phyloP scores from a whole-genome alignment of 2,888 invertebrate genomes.

The Prosopocoilus inquinatus region DNA sequence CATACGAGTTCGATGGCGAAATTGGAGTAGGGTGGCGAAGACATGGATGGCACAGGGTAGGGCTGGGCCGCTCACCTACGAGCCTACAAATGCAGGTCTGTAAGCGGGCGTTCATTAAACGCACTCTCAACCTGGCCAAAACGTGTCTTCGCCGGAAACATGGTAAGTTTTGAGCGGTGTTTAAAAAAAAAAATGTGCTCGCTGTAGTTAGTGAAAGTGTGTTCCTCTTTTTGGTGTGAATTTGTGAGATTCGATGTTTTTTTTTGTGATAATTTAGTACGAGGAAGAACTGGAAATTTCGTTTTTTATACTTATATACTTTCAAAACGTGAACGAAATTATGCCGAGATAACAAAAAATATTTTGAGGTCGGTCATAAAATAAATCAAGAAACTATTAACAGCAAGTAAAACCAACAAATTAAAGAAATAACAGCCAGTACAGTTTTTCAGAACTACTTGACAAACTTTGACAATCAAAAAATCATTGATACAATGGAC shows the following conservation, averaged over 20 bases:
- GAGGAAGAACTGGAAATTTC: neutral
- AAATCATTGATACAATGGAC: no score
- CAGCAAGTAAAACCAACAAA: no score
- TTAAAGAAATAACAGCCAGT: no score
- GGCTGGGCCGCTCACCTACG: conserved; percentile 19
- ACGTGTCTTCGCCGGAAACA: conserved; percentile 29
- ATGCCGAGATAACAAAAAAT: no score
- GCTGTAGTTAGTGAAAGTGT: no score
- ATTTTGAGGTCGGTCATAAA: no score
- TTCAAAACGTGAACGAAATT: no score
- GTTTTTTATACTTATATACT: neutral
- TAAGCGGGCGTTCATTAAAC: conserved; percentile 28
- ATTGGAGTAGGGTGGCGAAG: conserved; percentile 15
- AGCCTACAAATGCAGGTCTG: conserved; percentile 35
- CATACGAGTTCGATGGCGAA: neutral
- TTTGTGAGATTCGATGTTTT: neutral
- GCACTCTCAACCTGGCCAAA: conserved; percentile 33
- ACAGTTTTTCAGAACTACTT: no score
- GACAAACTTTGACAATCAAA: no score
- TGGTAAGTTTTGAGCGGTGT: conserved; percentile 30
- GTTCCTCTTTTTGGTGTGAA: no score
- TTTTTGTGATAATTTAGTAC: neutral
- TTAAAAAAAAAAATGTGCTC: no score
- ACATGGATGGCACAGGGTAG: conserved; percentile 10
- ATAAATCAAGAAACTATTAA: no score